These are phyloP conservation scores for Magallana angulata DNA, from an alignment of 1,140 invertebrate species.

Conservation along the genomic window DNA sequence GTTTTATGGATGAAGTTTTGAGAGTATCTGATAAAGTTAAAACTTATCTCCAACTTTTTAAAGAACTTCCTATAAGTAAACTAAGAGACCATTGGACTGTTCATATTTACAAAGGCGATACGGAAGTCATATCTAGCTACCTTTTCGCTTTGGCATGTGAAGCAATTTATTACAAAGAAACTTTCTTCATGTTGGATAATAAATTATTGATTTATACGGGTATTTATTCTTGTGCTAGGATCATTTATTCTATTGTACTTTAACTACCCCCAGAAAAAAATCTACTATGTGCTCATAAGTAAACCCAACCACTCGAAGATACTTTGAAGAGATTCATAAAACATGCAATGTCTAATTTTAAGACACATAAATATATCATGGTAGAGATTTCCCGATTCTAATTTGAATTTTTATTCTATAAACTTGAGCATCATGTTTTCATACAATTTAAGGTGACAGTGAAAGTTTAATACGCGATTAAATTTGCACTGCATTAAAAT, in stretches of 20 bases:
- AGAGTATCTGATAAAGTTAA: not conserved
- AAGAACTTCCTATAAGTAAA: constrained; percentile 13
- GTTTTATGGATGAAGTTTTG: constrained; percentile 12
- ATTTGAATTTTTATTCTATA: too few relatives aligned
- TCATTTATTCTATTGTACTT: not conserved
- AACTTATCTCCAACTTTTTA: constrained; percentile 5
- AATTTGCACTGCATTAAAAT: too few relatives aligned
- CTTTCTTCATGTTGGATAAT: constrained; percentile 1
- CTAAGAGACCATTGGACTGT: constrained; percentile 22
- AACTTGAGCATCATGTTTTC: too few relatives aligned
- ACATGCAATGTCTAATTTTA: too few relatives aligned
- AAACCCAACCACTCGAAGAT: too few relatives aligned
- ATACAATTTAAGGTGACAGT: too few relatives aligned
- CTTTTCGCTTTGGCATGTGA: not conserved
- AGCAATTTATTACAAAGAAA: not conserved
- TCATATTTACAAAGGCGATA: constrained; percentile 24
- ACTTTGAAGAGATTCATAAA: too few relatives aligned
- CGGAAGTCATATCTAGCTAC: constrained; percentile 15
- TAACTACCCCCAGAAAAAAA: not conserved
- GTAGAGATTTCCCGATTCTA: too few relatives aligned
- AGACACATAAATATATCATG: too few relatives aligned
- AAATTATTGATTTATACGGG: not conserved
- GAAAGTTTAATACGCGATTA: too few relatives aligned
- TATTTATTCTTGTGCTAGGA: not conserved
- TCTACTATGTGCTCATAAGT: too few relatives aligned